phyloP scores from a whole-genome alignment of 2,113 vertebrate genomes.

The Melanostigma gelatinosum region DNA sequence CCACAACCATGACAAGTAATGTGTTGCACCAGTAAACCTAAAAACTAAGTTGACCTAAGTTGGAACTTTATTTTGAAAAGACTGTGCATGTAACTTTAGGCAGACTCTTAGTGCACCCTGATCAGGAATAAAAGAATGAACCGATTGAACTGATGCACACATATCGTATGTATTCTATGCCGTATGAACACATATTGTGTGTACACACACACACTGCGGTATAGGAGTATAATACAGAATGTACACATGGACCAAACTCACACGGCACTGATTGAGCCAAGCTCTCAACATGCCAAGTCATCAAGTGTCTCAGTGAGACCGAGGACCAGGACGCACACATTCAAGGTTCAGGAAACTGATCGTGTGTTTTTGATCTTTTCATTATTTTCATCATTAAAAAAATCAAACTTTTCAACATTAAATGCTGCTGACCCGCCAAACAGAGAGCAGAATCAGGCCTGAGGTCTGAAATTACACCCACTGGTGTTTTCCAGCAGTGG shows the following conservation, averaged over 20 bases:
- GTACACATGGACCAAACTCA: constrained; percentile 8
- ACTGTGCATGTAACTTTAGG: no score
- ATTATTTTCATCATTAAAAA: constrained; percentile 49
- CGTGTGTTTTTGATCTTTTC: constrained; percentile 45
- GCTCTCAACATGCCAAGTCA: constrained; percentile 30
- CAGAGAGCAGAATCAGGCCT: not conserved
- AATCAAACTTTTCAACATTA: constrained; percentile 15
- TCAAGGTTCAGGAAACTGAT: constrained; percentile 22
- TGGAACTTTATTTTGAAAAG: no score
- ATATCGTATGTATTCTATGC: no score
- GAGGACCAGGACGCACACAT: constrained; percentile 15
- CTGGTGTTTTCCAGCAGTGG: not conserved
- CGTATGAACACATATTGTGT: not conserved
- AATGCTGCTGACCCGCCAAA: constrained; percentile 18
- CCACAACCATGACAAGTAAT: no score
- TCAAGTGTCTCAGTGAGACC: constrained; percentile 31
- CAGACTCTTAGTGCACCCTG: no score
- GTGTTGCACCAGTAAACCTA: no score
- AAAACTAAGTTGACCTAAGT: no score
- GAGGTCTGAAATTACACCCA: constrained; percentile 35
- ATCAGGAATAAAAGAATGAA: not conserved
- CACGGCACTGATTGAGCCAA: constrained; percentile 34
- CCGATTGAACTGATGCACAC: not conserved
- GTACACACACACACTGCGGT: not conserved
- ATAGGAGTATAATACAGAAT: not conserved